A percentile compares a stretch with the other conserved stretches of the same genome.
These are phyloP conservation scores for Notolabrus celidotus DNA, from an alignment of 2,797 vertebrate species.

Conservation along the genomic window DNA sequence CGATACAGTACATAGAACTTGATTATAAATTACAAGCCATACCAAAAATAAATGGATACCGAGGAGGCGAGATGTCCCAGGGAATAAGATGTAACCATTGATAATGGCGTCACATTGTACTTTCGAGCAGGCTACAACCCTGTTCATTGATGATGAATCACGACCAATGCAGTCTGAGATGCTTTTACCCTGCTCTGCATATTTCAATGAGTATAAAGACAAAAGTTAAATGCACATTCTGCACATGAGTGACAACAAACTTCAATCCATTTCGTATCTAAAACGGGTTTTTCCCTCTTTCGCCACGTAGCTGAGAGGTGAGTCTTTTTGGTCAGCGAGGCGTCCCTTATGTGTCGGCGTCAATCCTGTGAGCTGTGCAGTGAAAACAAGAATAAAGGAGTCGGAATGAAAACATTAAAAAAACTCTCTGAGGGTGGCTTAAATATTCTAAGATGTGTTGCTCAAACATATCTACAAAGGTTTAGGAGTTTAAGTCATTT, in stretches of 20 bases:
- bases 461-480: constrained; percentile 22
- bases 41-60: constrained; percentile 71
- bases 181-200: constrained; percentile 60
- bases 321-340: constrained; percentile 52
- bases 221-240: constrained; percentile 71
- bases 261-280: constrained; percentile 66
- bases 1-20: constrained; percentile 70
- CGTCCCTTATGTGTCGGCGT: constrained; percentile 90
- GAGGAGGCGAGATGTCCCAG: constrained; percentile 43
- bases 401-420: constrained; percentile 25
- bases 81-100: constrained; percentile 51
- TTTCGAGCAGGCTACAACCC: constrained; percentile 61
- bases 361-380: constrained; percentile 95
- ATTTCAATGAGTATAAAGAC: constrained; percentile 74
- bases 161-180: constrained; percentile 56
- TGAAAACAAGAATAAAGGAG: constrained; percentile 36
- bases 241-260: constrained; percentile 67
- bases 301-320: constrained; percentile 66
- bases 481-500: constrained; percentile 14
- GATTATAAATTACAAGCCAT: constrained; percentile 69
- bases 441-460: constrained; percentile 30
- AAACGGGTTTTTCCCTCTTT: constrained; percentile 73
- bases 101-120: constrained; percentile 65
- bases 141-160: constrained; percentile 53
- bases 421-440: constrained; percentile 7